These are phyloP conservation scores for Imbricaverruca yamaguchii DNA, from an alignment of 2,888 invertebrate genomes.

Conservation along the genomic window DNA sequence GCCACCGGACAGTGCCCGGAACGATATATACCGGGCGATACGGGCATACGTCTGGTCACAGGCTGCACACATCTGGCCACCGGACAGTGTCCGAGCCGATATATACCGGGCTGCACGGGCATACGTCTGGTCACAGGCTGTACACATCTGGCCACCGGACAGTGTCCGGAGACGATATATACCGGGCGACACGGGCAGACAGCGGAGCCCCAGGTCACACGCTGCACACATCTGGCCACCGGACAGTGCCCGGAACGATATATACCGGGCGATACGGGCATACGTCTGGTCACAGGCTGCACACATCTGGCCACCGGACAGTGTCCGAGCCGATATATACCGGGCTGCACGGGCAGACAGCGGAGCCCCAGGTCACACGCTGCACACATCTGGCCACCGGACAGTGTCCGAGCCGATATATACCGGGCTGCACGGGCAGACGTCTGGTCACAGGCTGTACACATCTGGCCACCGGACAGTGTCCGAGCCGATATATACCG, in stretches of 20 bases:
- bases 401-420: no score
- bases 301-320: not conserved
- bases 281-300: not conserved
- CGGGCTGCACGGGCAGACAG: not conserved
- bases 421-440: not conserved
- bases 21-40: not conserved
- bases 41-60: not conserved
- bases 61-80: not conserved
- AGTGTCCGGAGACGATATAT: not conserved
- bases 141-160: not conserved
- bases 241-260: not conserved
- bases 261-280: not conserved
- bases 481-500: no score
- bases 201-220: not conserved
- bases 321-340: not conserved
- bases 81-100: not conserved
- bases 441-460: not conserved
- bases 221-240: not conserved
- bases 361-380: not conserved
- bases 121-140: not conserved
- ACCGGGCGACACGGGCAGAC: not conserved
- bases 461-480: not conserved
- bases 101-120: not conserved
- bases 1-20: not conserved
- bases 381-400: not conserved